Evolutionary conservation across 2,113 vertebrate genomes (phyloP).

Genomic region (Proterorhinus semilunaris): DNA sequence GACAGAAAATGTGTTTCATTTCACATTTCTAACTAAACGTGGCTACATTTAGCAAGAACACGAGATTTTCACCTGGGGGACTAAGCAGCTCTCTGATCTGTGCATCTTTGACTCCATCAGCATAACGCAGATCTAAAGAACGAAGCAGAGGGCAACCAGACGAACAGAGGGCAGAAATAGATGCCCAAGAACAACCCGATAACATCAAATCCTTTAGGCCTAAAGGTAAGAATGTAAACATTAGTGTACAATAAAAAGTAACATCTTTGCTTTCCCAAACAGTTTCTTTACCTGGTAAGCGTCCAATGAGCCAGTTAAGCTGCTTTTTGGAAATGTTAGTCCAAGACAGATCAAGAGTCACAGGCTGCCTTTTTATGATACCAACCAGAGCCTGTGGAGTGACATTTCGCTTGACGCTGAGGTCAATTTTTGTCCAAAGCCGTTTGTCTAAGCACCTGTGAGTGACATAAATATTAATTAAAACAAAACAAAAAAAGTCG

Average conservation of each 20-base stretch:
- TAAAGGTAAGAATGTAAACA: conserved; percentile 40
- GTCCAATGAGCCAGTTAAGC: conserved; percentile 93
- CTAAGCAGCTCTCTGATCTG: conserved; percentile 94
- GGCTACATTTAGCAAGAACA: not conserved
- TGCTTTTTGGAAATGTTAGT: conserved; percentile 98
- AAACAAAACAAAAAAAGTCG: not conserved
- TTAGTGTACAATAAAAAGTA: not conserved
- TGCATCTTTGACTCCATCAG: conserved; percentile 91
- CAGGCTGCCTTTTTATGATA: conserved; percentile 95
- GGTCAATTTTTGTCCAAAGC: conserved; percentile 92
- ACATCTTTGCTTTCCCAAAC: not conserved
- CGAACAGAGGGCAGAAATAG: conserved; percentile 93
- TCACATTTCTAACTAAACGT: not conserved
- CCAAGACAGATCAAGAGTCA: conserved; percentile 95
- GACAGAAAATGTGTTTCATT: not conserved
- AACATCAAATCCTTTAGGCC: conserved; percentile 94
- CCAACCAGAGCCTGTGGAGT: conserved; percentile 93
- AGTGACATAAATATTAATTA: not conserved
- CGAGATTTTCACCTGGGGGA: conserved; percentile 77
- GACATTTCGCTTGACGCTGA: conserved; percentile 92
- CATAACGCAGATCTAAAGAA: conserved; percentile 95
- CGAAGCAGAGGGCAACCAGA: conserved; percentile 94
- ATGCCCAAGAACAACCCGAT: conserved; percentile 92
- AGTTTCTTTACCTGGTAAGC: conserved; percentile 82
- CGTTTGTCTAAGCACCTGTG: conserved; percentile 95